phyloP scores from a whole-genome alignment of 2,888 invertebrate genomes.

The Geotrupes spiniger region DNA sequence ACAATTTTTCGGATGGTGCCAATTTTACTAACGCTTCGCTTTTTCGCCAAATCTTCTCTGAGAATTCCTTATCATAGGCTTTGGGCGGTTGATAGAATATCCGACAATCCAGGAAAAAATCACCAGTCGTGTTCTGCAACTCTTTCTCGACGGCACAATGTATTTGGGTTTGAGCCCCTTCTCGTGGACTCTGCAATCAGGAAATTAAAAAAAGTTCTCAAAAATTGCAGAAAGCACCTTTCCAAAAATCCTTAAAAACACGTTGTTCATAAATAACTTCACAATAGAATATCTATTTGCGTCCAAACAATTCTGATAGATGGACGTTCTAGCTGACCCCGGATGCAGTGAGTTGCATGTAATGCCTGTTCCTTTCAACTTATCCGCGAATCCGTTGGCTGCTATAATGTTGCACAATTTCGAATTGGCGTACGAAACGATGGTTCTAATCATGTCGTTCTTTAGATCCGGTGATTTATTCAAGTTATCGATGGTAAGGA shows the following conservation, averaged over 20 bases:
- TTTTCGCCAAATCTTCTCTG: constrained; percentile 26
- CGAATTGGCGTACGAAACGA: constrained; percentile 40
- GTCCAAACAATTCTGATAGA: constrained; percentile 1
- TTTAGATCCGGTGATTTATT: constrained; percentile 6
- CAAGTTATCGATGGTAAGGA: constrained; percentile 33
- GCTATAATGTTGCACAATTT: constrained; percentile 43
- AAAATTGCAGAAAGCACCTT: not conserved
- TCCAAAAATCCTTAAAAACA: not conserved
- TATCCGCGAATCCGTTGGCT: constrained; percentile 42
- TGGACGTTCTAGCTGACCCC: constrained; percentile 38
- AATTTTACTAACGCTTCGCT: constrained; percentile 27
- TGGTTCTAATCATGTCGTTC: not conserved
- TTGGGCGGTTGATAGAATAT: constrained; percentile 18
- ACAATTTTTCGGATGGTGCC: constrained; percentile 20
- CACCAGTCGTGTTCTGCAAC: constrained; percentile 23
- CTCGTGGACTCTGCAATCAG: constrained; percentile 21
- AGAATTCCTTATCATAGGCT: constrained; percentile 19
- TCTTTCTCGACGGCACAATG: constrained; percentile 24
- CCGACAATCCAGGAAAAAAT: constrained; percentile 26
- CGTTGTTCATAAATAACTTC: no score
- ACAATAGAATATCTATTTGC: not conserved
- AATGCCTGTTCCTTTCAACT: constrained; percentile 38
- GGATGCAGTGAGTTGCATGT: constrained; percentile 45
- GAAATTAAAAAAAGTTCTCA: not conserved
- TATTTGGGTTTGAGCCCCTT: constrained; percentile 29